Percentiles rank a stretch among this genome's conserved stretches.
phyloP scores from a whole-genome alignment of 2,888 invertebrate genomes.

The Cataglyphis livida region DNA sequence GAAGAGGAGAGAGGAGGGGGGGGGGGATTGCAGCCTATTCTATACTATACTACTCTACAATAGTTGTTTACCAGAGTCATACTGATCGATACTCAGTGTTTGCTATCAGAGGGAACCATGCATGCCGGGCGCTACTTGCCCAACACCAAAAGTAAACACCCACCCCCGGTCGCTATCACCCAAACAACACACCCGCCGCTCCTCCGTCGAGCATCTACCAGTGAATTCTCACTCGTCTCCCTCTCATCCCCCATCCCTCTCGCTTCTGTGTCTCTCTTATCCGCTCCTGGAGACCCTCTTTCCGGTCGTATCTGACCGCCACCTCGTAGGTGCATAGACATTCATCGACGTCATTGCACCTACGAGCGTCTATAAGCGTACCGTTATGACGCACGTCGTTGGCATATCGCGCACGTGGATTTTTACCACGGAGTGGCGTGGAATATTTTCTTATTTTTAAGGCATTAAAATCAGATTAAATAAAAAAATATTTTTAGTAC shows the following conservation, averaged over 20 bases:
- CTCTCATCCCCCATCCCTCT: conserved; percentile 54
- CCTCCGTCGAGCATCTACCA: conserved; percentile 70
- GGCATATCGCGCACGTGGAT: conserved; percentile 17
- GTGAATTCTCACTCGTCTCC: conserved; percentile 70
- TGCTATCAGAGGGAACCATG: conserved; percentile 84
- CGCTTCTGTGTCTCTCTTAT: conserved; percentile 62
- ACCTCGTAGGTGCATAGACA: conserved; percentile 48
- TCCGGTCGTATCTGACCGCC: conserved; percentile 41
- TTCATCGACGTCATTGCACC: conserved; percentile 50
- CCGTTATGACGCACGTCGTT: conserved; percentile 47
- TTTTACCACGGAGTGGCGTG: conserved; percentile 1
- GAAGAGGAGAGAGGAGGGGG: conserved; percentile 56
- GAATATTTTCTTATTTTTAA: background rate
- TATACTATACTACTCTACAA: conserved; percentile 82
- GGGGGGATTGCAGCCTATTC: conserved; percentile 79
- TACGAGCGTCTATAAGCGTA: conserved; percentile 48
- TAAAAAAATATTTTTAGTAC: conserved; percentile 3
- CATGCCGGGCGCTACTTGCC: conserved; percentile 83
- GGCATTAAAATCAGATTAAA: background rate
- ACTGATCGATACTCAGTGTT: conserved; percentile 85
- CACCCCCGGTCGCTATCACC: conserved; percentile 78
- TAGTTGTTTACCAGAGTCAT: conserved; percentile 85
- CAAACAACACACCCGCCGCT: conserved; percentile 76
- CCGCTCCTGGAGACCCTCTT: conserved; percentile 65
- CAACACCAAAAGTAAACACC: conserved; percentile 84